Evolutionary conservation across 2,888 invertebrate genomes (phyloP), one percentile per base, ranked within the genome.

Genomic region (Autographa gamma): DNA sequence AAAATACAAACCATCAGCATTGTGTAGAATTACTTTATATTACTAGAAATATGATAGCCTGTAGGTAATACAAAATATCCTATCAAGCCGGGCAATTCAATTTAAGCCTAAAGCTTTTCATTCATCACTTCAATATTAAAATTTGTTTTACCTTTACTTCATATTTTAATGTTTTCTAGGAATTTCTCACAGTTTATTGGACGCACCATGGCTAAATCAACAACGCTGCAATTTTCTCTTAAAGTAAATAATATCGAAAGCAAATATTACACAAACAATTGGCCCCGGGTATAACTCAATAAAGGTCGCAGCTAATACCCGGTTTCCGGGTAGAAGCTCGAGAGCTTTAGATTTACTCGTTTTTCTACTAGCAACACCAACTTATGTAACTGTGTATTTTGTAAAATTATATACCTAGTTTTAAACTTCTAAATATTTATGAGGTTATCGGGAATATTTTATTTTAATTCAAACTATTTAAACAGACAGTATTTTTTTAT

Each of bases 241-340:
- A 25, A 48, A 11, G 14, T 38, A 34, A 54, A 73, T 4, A 58
- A 63, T 18, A 65, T 60, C 4, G 13, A 60, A 80, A 13, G 76
- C 19, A 76, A 76, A 77, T 41, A 66, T 66, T 56, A 62, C 59
- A 63, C 32, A 59, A 76, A 66, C 79, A 81, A 86, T 84, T 86
- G 77, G 63, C 59, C 72, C 77, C 77, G 19, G 71, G 73, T 70
- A 81, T 85, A 85, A 85, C 78, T 83, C 79, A 80, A 81, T 79
- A 80, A 69, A 66, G 70, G 76, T 71, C 68, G 62, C 69, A 67
- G 66, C 63, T 81, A 83, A 81, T 77, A 68, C 75, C 74, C 68
- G 76, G 69, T 79, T 70, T 75, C 76, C 76, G 73, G 76, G 72
- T 79, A 73, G 79, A 69, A 71, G 25, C 56, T 66, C 65, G 63